Evolutionary conservation across 2,888 invertebrate genomes (phyloP).

Genomic region (Apodemia mormo): DNA sequence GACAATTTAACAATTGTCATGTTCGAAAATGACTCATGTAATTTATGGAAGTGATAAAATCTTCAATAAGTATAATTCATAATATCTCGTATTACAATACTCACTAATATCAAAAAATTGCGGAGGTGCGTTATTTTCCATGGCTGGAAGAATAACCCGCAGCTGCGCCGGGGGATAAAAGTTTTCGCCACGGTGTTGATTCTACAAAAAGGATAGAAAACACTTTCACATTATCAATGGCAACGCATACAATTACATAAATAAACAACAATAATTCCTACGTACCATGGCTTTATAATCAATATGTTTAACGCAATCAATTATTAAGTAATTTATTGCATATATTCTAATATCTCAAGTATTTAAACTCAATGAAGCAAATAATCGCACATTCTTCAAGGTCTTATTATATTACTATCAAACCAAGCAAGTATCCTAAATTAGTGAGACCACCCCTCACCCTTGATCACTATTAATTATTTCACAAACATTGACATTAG

Average conservation of each 20-base stretch:
- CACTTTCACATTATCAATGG: slow-evolving; percentile 51
- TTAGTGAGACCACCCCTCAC: neutral
- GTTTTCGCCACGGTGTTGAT: slow-evolving; percentile 58
- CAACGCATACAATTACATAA: slow-evolving; percentile 60
- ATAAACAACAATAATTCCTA: slow-evolving; percentile 62
- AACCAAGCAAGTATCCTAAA: slow-evolving; percentile 26
- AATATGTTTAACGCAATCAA: slow-evolving; percentile 20
- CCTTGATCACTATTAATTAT: neutral
- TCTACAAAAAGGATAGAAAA: slow-evolving; percentile 57
- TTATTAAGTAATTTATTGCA: neutral
- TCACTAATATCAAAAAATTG: slow-evolving; percentile 67
- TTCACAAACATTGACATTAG: too few species aligned
- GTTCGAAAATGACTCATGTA: neutral
- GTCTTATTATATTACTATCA: slow-evolving; percentile 32
- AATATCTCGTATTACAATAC: slow-evolving; percentile 35
- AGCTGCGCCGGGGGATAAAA: slow-evolving; percentile 61
- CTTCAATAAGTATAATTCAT: neutral
- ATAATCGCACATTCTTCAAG: slow-evolving; percentile 51
- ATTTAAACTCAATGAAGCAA: slow-evolving; percentile 43
- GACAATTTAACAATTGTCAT: neutral
- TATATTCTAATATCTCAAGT: slow-evolving; percentile 26
- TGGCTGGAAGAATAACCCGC: slow-evolving; percentile 64
- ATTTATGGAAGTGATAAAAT: neutral
- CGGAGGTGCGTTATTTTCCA: slow-evolving; percentile 60
- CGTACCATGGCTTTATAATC: slow-evolving; percentile 43